Evolutionary conservation across 2,888 invertebrate genomes (phyloP), one percentile per base, ranked within the genome.

Genomic region (Scotopteryx bipunctaria): DNA sequence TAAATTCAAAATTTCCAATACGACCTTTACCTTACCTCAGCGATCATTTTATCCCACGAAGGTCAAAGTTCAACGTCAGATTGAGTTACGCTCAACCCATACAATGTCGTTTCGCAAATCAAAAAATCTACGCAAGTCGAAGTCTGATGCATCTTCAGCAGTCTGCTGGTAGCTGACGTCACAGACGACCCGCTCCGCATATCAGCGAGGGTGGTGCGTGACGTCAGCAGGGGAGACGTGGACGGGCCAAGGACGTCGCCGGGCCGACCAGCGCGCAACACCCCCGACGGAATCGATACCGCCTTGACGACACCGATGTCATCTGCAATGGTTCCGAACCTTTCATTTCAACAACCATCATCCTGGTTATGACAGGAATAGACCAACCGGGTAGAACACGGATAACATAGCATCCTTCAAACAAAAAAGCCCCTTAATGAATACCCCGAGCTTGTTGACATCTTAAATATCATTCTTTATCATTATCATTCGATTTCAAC

Each of bases 171-270:
- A 53, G 64, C 29, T 82, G 86, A 85, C 88, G 86, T 87, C 88
- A 85, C 76, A 60, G 75, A 71, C 75, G 78, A 76, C 80, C 77
- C 72, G 78, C 58, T 69, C 73, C 66, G 76, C 81, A 73, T 76
- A 77, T 73, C 73, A 73, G 70, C 65, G 71, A 71, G 82, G 64
- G 78, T 71, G 76, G 72, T 77, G 62, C 57, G 81, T 86, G 86
- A 86, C 86, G 88, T 86, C 82, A 83, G 69, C 48, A 66, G 75
- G 75, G 70, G 74, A 78, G 82, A 81, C 81, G 73, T 77, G 79
- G 75, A 76, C 64, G 78, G 82, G 84, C 87, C 89, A 89, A 89
- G 89, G 89, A 81, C 89, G 87, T 88, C 87, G 79, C 86, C 86
- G 73, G 79, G 88, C 85, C 88, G 86, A 87, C 88, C 74, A 81